Base-by-base conservation (phyloP, 1,140 invertebrate species). In the Drosophila ficusphila region DNA sequence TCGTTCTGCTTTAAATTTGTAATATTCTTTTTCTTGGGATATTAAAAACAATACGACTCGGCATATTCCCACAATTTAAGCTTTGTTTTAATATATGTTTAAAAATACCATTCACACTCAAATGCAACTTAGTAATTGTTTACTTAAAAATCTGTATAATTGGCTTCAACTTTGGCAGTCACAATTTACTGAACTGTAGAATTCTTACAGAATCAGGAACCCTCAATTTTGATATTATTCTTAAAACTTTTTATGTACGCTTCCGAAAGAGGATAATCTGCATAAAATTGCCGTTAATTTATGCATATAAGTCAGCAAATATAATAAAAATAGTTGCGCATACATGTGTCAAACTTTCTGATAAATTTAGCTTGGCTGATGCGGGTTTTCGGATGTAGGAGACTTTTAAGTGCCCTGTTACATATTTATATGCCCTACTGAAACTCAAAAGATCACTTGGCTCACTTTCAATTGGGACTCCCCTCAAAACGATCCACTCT, bases 291-390 rank as follows among this genome's bases (percentile, higher is more conserved):
- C 36, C 60, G 46, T 67, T 67, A 51, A 41, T 16, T 6, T 16
- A 52, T 42, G 25, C 62, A 42, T 65, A 67, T 67, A 67, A 67
- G 62, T 42, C 34, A 14, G 12, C 0, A 33, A 7, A 67, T 41
- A 42, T 25, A 67, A 67, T 67, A 52, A 67, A 67, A 67, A 67
- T 67, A 42, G 60, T 67, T 67, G 16, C 62, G 42, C 62, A 67
- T 27, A 27, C 16, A 12, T 9, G 16, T 11, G 34, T 25, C 16
- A 36, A 4, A 34, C 8, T 18, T 12, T 18, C n/a, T 4, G 4
- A 5, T 5, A 14, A 18, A 44, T 14, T 25, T 44, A 4, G 19
- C 7, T 16, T 19, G 11, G n/a, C 7, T 27, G 25, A 29, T 67
- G 44, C 16, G 14, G 18, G 44, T n/a, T 2, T 12, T 25, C 0